Evolutionary conservation across 64 coral and sea anemone genomes (phyloP).

Genomic region (Cladopsammia gracilis): DNA sequence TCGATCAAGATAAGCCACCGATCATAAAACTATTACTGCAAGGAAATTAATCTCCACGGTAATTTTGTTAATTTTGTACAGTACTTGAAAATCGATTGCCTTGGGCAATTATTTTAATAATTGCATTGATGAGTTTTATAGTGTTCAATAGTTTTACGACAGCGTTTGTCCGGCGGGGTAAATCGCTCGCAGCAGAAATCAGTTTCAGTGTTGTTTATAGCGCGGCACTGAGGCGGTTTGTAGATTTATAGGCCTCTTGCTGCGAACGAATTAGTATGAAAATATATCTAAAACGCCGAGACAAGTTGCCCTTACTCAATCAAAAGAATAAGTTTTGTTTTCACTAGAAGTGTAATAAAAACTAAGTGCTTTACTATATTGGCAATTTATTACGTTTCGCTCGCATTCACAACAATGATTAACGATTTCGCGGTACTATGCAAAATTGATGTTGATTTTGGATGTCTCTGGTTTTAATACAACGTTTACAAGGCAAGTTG

Average conservation of each 20-base stretch:
- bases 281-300: constrained; percentile 26
- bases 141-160: not conserved
- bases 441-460: constrained; percentile 52
- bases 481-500: not conserved
- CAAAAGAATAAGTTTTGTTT: constrained; percentile 28
- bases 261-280: constrained; percentile 31
- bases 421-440: constrained; percentile 22
- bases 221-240: constrained; percentile 12
- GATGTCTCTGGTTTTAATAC: not conserved
- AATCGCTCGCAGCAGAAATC: not conserved
- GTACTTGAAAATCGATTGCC: constrained; percentile 35
- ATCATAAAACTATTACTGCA: constrained; percentile 67
- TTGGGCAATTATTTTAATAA: constrained; percentile 12
- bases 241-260: constrained; percentile 27
- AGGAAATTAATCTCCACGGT: constrained; percentile 63
- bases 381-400: constrained; percentile 42
- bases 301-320: not conserved
- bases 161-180: not conserved
- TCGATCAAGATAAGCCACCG: constrained; percentile 54
- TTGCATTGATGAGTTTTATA: not conserved
- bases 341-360: constrained; percentile 37
- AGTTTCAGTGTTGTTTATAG: constrained; percentile 7
- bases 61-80: constrained; percentile 35
- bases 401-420: constrained; percentile 30
- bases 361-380: constrained; percentile 40